Percentiles rank a stretch among this genome's conserved stretches.
phyloP scores from a whole-genome alignment of 2,113 vertebrate genomes.

The Hylia prasina region DNA sequence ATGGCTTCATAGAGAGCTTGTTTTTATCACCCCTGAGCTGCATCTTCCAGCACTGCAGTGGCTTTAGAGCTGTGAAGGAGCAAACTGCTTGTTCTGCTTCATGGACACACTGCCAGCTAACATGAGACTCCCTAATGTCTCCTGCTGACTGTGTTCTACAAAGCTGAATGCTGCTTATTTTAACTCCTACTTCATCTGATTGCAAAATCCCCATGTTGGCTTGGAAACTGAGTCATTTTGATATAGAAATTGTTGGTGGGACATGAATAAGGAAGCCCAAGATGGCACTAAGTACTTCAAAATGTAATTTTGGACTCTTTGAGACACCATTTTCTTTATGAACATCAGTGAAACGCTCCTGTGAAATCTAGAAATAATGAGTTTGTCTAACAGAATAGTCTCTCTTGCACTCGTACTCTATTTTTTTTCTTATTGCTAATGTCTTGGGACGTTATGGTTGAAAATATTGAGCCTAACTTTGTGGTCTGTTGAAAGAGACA shows the following conservation, averaged over 20 bases:
- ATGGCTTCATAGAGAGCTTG: not conserved
- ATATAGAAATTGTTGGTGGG: not conserved
- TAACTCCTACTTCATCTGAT: not conserved
- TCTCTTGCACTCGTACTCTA: not conserved
- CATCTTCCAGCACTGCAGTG: slow-evolving; percentile 13
- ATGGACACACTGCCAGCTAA: not conserved
- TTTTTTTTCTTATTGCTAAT: not conserved
- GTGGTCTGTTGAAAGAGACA: not conserved
- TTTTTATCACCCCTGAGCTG: not conserved
- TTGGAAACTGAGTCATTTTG: not conserved
- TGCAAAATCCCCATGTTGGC: not conserved
- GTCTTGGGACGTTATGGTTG: not conserved
- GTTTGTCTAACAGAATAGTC: not conserved
- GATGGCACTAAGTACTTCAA: not conserved
- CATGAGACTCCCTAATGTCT: not conserved
- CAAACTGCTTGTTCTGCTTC: slow-evolving; percentile 15
- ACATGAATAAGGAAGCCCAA: not conserved
- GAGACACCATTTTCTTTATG: not conserved
- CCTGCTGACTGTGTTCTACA: not conserved
- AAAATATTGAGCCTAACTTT: not conserved
- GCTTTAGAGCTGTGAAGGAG: slow-evolving; percentile 12
- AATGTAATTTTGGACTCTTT: not conserved
- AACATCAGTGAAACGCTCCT: not conserved
- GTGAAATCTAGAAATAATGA: not conserved
- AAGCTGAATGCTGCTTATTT: not conserved